Evolutionary conservation across 30 jellyfish, hydroid and myxozoan species (phyloP).

Genomic region (Turritopsis dohrnii): DNA sequence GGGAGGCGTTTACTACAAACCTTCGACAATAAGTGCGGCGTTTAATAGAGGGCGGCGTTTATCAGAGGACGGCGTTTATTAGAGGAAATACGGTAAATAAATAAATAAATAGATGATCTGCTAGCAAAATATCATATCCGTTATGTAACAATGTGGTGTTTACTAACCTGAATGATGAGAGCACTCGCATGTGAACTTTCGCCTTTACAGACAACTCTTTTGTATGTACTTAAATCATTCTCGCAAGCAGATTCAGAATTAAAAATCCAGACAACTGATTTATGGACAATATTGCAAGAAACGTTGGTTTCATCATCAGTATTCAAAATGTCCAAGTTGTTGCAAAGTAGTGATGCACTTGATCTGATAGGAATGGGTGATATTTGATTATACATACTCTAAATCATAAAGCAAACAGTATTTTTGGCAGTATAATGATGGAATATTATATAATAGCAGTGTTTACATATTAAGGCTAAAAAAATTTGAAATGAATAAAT

Average conservation of each 20-base stretch:
- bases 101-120: too few relatives aligned
- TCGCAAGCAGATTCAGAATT: conserved; percentile 43
- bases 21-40: too few relatives aligned
- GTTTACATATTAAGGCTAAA: too few relatives aligned
- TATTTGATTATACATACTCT: conserved; percentile 58
- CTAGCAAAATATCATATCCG: too few relatives aligned
- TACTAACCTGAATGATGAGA: conserved; percentile 70
- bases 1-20: too few relatives aligned
- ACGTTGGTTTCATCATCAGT: conserved; percentile 42
- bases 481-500: too few relatives aligned
- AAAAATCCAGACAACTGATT: conserved; percentile 89
- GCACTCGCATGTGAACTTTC: conserved; percentile 73
- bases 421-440: too few relatives aligned
- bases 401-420: background rate
- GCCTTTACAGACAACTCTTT: conserved; percentile 88
- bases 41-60: too few relatives aligned
- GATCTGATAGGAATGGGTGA: conserved; percentile 71
- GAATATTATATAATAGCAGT: too few relatives aligned
- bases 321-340: conserved; percentile 62
- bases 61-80: too few relatives aligned
- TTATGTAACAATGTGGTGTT: background rate
- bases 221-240: conserved; percentile 38
- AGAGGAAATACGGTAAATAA: too few relatives aligned
- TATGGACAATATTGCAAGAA: conserved; percentile 61
- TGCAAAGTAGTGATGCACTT: conserved; percentile 90